Conservation (phyloP, 2,888 invertebrate genomes). For the Salticus scenicus region DNA sequence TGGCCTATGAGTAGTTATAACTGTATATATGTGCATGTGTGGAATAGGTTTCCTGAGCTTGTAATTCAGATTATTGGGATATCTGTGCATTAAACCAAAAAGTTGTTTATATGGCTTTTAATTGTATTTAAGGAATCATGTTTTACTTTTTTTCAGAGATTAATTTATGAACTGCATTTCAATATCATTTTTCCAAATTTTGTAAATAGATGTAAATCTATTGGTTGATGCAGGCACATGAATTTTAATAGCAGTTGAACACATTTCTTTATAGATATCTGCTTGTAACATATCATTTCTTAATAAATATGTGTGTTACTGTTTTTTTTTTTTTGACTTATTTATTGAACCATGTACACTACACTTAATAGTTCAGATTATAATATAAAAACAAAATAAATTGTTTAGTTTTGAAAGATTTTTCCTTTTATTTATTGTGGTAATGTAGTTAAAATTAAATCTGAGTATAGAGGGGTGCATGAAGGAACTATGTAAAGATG, state of each 20-base stretch:
- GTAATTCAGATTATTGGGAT: conserved; percentile 18
- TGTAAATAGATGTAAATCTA: conserved; percentile 32
- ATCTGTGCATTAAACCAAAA: conserved; percentile 19
- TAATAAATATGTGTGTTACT: conserved; percentile 57
- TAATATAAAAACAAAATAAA: no score
- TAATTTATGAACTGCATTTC: conserved; percentile 29
- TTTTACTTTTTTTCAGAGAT: conserved; percentile 19
- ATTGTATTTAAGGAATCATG: conserved; percentile 21
- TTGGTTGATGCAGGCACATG: conserved; percentile 52
- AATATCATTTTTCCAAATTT: conserved; percentile 13
- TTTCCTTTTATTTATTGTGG: no score
- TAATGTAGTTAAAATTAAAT: no score
- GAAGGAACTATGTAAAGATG: no score
- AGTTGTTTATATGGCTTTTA: conserved; percentile 35
- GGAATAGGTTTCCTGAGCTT: conserved; percentile 6
- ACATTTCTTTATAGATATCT: conserved; percentile 50
- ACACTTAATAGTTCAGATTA: no score
- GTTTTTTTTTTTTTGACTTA: conserved; percentile 24
- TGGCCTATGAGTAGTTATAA: background rate
- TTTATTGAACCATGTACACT: no score
- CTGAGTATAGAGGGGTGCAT: no score
- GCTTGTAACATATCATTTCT: conserved; percentile 66
- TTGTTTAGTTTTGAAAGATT: no score
- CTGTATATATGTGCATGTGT: conserved; percentile 19
- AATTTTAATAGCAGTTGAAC: conserved; percentile 57